Base-by-base conservation (phyloP, 2,797 vertebrate genomes). In the Naso thynnoides region DNA sequence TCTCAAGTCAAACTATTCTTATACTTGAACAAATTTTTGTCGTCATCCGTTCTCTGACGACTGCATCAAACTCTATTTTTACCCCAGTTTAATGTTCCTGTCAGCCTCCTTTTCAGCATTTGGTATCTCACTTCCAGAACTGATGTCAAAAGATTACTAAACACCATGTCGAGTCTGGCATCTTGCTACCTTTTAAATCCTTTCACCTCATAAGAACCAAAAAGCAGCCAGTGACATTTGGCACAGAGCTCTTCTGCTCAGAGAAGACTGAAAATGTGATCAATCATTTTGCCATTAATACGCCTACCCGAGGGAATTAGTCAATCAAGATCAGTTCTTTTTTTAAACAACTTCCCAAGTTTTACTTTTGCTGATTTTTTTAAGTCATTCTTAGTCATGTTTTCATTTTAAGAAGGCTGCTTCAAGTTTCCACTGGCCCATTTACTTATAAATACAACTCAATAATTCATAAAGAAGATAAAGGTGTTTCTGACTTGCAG, bases 281-380 rank as follows among this genome's bases (percentile, higher is more conserved):
- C 50, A 47, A 59, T 75, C 70, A 75, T 47, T 76, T 55, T 73
- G 4, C 41, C 70, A 74, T 63, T 67, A 60, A 59, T 55, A 75
- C 38, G 31, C 18, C 29, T n/a, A 50, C 62, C 68, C 21, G 38
- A 45, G 82, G 69, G 71, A 78, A 61, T 64, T 8, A 48, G 33
- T 49, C 57, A 65, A 72, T 67, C 57, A 70, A 39, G 67, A 45
- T 75, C 60, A 26, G 29, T 14, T 73, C 57, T 16, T 4, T 44
- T 45, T 57, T 66, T 19, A 73, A 68, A 73, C 56, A 45, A 50
- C 56, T 62, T 78, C 31, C 56, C 50, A 70, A 68, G 31, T 56
- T 19, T 53, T 58, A 61, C 50, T 78, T 56, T 14, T 33, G 41
- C 44, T 69, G 18, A 36, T 26, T 65, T 68, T 56, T 58, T 55